Percentiles rank a stretch among this genome's conserved stretches.
Conservation (phyloP, 2,113 vertebrate species). For the Pelvicachromis taeniatus region DNA sequence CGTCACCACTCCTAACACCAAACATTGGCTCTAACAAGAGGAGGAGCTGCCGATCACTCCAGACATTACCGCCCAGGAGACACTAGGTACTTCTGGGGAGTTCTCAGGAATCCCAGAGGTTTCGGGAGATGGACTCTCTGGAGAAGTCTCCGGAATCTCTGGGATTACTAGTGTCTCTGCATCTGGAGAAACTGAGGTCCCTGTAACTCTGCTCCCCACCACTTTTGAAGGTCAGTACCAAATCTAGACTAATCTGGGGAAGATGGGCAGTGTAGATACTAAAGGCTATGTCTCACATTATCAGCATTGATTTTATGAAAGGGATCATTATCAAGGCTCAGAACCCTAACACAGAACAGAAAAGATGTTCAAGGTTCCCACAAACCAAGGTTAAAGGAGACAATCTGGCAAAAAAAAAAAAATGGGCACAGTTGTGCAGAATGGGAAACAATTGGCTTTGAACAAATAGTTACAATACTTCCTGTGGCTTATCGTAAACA, state of each 20-base stretch:
- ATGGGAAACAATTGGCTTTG: fast-evolving
- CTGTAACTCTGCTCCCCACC: constrained; percentile 51
- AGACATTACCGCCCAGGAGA: constrained; percentile 51
- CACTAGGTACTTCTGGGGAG: constrained; percentile 57
- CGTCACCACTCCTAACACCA: constrained; percentile 48
- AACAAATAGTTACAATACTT: neutral
- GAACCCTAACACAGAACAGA: neutral
- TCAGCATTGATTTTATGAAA: neutral
- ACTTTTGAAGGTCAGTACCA: constrained; percentile 72
- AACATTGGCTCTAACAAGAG: constrained; percentile 74
- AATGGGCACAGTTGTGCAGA: neutral
- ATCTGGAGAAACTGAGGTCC: constrained; percentile 51
- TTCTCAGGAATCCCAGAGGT: constrained; percentile 52
- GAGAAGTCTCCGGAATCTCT: constrained; percentile 14
- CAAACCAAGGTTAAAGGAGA: neutral
- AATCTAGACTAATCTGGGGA: constrained; percentile 19
- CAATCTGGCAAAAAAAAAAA: neutral
- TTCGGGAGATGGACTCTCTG: constrained; percentile 28
- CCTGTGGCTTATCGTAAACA: neutral
- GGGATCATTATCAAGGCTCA: neutral
- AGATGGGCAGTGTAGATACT: neutral
- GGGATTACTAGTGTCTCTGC: constrained; percentile 44
- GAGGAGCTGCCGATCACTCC: constrained; percentile 57
- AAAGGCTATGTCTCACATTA: neutral
- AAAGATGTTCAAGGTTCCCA: neutral